Conservation (phyloP, 2,113 vertebrate species). For the Glaucidium brasilianum region DNA sequence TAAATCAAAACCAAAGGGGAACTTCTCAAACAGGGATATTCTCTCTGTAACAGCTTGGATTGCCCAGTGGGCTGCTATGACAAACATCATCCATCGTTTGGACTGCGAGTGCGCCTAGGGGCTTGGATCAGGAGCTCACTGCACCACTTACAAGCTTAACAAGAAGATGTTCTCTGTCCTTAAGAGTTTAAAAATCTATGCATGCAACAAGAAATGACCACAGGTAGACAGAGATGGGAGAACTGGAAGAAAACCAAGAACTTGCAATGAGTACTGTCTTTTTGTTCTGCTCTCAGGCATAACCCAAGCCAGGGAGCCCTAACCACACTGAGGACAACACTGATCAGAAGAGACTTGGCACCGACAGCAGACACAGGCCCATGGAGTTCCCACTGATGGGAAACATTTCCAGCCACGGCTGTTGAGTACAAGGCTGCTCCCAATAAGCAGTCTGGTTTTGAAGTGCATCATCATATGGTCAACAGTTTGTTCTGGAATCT, state of each 20-base stretch:
- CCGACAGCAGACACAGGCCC: neutral
- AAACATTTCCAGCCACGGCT: slow-evolving; percentile 42
- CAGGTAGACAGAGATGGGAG: neutral
- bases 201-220: neutral
- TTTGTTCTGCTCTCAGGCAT: neutral
- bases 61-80: neutral
- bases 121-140: neutral
- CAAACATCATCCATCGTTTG: neutral
- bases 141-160: neutral
- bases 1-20: slow-evolving; percentile 45
- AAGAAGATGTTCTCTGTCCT: neutral
- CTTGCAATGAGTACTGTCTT: rapidly evolving
- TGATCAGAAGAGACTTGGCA: neutral
- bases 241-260: neutral
- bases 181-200: neutral
- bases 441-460: slow-evolving; percentile 23
- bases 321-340: rapidly evolving
- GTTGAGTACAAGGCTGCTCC: slow-evolving; percentile 12
- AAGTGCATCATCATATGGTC: slow-evolving; percentile 22
- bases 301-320: neutral
- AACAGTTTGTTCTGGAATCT: slow-evolving; percentile 47
- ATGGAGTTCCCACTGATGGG: neutral
- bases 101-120: rapidly evolving
- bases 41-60: neutral
- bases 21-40: neutral